Evolutionary conservation across 2,113 vertebrate species (phyloP).

Genomic region (Poecile atricapillus): DNA sequence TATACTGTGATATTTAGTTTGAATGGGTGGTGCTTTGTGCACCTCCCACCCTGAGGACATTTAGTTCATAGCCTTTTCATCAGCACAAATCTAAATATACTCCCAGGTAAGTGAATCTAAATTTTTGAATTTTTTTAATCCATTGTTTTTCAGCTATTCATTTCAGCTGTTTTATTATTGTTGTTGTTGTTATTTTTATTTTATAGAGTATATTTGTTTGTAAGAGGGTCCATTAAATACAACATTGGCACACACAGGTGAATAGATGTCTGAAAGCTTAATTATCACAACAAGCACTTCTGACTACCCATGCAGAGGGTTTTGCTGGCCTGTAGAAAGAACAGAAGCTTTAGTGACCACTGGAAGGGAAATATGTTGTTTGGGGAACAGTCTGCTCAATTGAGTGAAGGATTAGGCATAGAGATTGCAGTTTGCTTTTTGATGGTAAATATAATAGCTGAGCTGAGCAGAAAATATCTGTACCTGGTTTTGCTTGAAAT

Average conservation of each 20-base stretch:
- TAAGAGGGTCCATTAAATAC: background rate
- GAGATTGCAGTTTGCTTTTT: background rate
- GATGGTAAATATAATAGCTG: background rate
- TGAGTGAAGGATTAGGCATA: background rate
- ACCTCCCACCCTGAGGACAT: background rate
- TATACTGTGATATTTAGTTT: background rate
- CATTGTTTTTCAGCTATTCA: background rate
- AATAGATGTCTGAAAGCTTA: background rate
- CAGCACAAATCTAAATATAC: background rate
- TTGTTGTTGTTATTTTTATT: background rate
- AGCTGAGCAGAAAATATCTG: background rate
- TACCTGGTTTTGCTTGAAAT: background rate
- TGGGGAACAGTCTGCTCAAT: background rate
- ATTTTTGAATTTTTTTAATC: background rate
- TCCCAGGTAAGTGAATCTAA: background rate
- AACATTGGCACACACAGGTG: background rate
- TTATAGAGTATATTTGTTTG: background rate
- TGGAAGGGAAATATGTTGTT: background rate
- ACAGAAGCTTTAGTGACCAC: background rate
- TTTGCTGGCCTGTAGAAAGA: background rate
- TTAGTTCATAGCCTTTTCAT: background rate
- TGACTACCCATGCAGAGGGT: background rate
- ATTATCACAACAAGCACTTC: background rate
- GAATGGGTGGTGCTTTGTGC: background rate
- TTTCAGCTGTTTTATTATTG: background rate